These are phyloP conservation scores for Phallusia fumigata DNA, from an alignment of 23 tunicate species.

Conservation along the genomic window DNA sequence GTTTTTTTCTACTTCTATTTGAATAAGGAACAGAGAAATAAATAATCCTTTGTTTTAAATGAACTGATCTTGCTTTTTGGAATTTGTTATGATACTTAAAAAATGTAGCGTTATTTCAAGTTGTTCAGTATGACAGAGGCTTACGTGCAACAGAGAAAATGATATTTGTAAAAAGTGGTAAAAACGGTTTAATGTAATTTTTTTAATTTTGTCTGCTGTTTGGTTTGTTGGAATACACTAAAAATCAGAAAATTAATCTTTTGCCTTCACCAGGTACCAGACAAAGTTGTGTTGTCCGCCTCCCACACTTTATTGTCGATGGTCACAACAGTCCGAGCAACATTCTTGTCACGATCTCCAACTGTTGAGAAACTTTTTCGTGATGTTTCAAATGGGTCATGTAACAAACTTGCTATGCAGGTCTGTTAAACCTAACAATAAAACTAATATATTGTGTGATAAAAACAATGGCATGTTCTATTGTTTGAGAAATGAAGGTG, in stretches of 20 bases:
- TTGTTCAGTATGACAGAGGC: too few relatives aligned
- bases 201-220: too few relatives aligned
- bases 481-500: not conserved
- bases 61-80: too few relatives aligned
- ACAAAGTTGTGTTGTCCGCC: slow-evolving; percentile 67
- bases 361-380: slow-evolving; percentile 54
- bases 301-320: slow-evolving; percentile 76
- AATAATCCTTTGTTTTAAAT: too few relatives aligned
- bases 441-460: not conserved
- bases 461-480: not conserved
- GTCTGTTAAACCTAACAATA: slow-evolving; percentile 1
- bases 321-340: slow-evolving; percentile 72
- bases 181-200: too few relatives aligned
- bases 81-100: too few relatives aligned
- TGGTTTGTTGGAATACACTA: too few relatives aligned
- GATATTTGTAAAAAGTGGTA: too few relatives aligned
- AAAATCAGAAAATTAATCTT: not conserved
- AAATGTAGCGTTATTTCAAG: too few relatives aligned
- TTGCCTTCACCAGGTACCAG: slow-evolving; percentile 46
- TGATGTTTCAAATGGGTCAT: slow-evolving; percentile 72
- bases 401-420: slow-evolving; percentile 63
- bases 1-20: too few relatives aligned
- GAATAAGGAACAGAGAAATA: too few relatives aligned
- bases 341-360: slow-evolving; percentile 76
- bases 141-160: too few relatives aligned